A percentile compares a stretch with the other conserved stretches of the same genome.
Conservation (phyloP, 2,797 vertebrate species). For the Chelmon rostratus region DNA sequence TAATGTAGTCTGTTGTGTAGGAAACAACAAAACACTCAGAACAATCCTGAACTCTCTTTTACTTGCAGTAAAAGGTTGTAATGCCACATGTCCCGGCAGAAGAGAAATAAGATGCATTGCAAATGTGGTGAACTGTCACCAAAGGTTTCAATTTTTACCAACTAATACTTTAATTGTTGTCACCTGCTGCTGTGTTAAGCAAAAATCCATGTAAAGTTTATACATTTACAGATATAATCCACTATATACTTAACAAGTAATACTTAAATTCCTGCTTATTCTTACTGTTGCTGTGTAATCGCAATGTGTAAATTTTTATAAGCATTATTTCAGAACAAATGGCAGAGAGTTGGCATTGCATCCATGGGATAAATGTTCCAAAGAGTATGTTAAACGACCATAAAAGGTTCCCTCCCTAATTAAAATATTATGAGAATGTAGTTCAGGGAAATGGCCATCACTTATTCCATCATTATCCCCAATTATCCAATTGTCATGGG, state of each 20-base stretch:
- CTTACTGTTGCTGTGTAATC: neutral
- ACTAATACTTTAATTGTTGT: neutral
- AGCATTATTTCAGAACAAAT: constrained; percentile 14
- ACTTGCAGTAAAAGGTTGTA: neutral
- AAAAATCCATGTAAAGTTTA: neutral
- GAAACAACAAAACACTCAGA: constrained; percentile 5
- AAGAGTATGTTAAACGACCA: constrained; percentile 55
- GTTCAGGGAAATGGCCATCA: constrained; percentile 78
- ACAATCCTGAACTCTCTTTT: neutral
- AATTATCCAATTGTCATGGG: constrained; percentile 72
- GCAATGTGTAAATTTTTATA: neutral
- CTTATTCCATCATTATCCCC: constrained; percentile 76
- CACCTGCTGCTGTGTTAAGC: neutral
- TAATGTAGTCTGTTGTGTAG: neutral
- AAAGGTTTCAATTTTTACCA: neutral
- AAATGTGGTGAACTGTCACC: neutral
- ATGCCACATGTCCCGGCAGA: neutral
- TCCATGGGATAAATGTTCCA: constrained; percentile 1
- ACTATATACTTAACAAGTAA: neutral
- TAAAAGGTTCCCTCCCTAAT: constrained; percentile 66
- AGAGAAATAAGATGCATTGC: neutral
- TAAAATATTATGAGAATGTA: constrained; percentile 73
- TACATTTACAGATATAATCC: neutral
- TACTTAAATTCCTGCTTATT: neutral
- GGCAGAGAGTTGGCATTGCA: constrained; percentile 4